Evolutionary conservation across 2,113 vertebrate species (phyloP).

Genomic region (Rhadina sibilatrix): DNA sequence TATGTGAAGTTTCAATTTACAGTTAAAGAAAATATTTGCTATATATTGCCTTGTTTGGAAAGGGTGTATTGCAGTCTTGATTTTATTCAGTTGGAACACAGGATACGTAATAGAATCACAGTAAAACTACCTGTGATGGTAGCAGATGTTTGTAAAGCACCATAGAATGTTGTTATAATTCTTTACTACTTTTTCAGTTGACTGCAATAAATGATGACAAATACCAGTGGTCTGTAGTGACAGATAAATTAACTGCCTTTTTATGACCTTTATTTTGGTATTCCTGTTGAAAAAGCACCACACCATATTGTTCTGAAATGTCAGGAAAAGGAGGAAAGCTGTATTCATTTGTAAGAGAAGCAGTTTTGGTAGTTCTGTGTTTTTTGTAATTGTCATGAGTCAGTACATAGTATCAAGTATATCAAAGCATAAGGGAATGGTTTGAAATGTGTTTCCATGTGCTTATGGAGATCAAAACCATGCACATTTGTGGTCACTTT

Average conservation of each 20-base stretch:
- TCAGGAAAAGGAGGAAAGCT: neutral
- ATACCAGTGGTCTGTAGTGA: neutral
- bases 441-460: neutral
- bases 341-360: neutral
- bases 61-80: neutral
- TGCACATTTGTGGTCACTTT: neutral
- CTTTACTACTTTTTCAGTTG: neutral
- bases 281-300: neutral
- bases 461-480: neutral
- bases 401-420: neutral
- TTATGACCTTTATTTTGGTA: neutral
- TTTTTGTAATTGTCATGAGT: neutral
- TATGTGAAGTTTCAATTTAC: neutral
- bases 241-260: neutral
- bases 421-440: neutral
- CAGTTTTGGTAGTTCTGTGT: neutral
- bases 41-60: neutral
- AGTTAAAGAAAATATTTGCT: neutral
- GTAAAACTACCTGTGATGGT: neutral
- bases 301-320: neutral
- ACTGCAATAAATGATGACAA: neutral
- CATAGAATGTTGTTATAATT: neutral
- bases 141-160: neutral
- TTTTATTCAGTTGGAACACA: neutral
- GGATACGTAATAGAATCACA: neutral